Conservation (phyloP, 2,797 vertebrate genomes). For the Galagoides demidoff region DNA sequence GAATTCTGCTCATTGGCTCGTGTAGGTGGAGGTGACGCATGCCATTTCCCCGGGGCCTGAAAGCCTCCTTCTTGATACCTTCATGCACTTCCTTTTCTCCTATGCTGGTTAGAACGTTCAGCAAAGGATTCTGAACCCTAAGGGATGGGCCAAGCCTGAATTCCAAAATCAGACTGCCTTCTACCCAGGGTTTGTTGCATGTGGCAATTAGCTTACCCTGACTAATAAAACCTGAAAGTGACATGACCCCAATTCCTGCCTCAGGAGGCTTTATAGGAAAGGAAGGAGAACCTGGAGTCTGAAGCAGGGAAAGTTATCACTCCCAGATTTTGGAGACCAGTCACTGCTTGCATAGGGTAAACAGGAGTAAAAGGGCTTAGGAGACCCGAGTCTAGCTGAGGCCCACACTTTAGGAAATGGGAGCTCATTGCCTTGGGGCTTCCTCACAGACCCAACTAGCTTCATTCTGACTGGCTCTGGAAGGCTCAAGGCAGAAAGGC, state of each 20-base stretch:
- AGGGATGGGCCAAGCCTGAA: not conserved
- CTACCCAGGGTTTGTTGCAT: not conserved
- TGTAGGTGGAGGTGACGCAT: not conserved
- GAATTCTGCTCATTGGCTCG: not conserved
- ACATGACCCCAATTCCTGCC: not conserved
- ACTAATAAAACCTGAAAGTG: not conserved
- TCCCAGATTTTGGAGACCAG: not conserved
- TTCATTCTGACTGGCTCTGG: not conserved
- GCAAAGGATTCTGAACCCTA: not conserved
- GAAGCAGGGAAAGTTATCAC: not conserved
- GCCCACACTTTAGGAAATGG: not conserved
- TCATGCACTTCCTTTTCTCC: not conserved
- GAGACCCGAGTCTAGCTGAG: not conserved
- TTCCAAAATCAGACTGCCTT: constrained; percentile 3
- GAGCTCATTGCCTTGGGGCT: not conserved
- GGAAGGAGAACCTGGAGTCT: not conserved
- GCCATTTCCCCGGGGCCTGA: not conserved
- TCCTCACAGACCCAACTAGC: not conserved
- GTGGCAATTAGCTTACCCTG: not conserved
- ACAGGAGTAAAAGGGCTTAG: not conserved
- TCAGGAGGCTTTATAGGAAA: not conserved
- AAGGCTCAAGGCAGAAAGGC: constrained; percentile 18
- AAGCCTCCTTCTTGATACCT: not conserved
- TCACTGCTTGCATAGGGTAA: not conserved
- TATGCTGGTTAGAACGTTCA: not conserved